Base-by-base conservation (phyloP, 2,797 vertebrate species). In the Nyctalus aviator region DNA sequence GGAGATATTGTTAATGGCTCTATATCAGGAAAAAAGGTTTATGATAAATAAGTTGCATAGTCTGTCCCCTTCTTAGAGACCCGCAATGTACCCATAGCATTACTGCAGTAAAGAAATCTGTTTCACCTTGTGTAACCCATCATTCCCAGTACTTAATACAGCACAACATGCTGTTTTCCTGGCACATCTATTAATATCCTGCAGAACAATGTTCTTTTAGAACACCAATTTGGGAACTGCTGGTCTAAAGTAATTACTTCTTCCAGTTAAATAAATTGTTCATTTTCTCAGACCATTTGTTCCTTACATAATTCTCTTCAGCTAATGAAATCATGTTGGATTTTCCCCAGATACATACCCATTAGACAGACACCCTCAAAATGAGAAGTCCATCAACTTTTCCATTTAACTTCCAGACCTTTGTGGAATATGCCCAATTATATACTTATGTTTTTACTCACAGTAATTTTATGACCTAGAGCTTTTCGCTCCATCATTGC, bases 161-260 rank as follows among this genome's bases (percentile, higher is more conserved):
- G 93, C 94, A 92, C 96, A 96, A 94, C 90, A 64, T 90, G 95
- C 96, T 92, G 27, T 94, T 97, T 97, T 93, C 95, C 96, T 78
- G 66, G 93, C 95, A 97, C 94, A 95, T 93, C 97, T 97, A 96
- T 96, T 96, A 95, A 97, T 97, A 95, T 95, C 95, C 91, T 90
- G 37, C 85, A 95, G 92, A 97, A 96, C 96, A 96, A 90, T 96
- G 95, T 96, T 95, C 96, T 97, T 96, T 96, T 94, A 95, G 93
- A 97, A 96, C 85, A 93, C 90, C 96, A 95, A 96, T 97, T 96
- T 95, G 92, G 94, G 92, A 96, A 95, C 95, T 97, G 96, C 90
- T 93, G 85, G 71, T 76, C 91, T 96, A 93, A 96, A 96, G 94
- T 97, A 96, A 97, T 97, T 95, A 97, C 94, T 95, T 96, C 85